Percentiles rank a stretch among this genome's conserved stretches.
phyloP scores from a whole-genome alignment of 2,797 vertebrate genomes.

The Spatula clypeata region DNA sequence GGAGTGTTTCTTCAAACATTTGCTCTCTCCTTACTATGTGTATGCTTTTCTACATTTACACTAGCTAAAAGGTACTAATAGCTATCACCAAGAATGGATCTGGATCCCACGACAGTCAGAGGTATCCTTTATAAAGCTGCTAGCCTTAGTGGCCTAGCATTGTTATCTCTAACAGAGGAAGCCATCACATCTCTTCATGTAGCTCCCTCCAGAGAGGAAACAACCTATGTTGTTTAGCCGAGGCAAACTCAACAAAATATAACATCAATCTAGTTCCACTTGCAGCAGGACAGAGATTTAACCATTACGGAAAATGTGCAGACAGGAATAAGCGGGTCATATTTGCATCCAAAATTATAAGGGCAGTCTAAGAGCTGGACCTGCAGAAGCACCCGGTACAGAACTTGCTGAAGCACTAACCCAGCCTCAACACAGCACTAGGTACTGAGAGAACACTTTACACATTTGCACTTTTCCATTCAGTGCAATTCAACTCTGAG shows the following conservation, averaged over 20 bases:
- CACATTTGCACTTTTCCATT: neutral
- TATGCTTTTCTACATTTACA: neutral
- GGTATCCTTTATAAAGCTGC: neutral
- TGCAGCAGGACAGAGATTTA: neutral
- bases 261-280: neutral
- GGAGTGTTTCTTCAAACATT: neutral
- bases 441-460: neutral
- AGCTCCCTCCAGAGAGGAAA: neutral
- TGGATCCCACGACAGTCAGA: neutral
- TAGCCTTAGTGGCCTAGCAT: neutral
- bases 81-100: neutral
- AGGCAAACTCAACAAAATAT: neutral
- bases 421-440: neutral
- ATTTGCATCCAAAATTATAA: neutral
- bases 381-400: neutral
- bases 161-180: neutral
- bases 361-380: neutral
- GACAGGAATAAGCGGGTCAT: neutral
- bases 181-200: neutral
- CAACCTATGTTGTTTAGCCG: rapidly evolving
- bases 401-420: neutral
- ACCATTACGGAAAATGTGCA: rapidly evolving
- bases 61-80: neutral
- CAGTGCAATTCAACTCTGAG: neutral
- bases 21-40: neutral